A percentile compares a stretch with the other conserved stretches of the same genome.
These are phyloP conservation scores for Ptychoptera albimana DNA, from an alignment of 2,888 invertebrate species.

Conservation along the genomic window DNA sequence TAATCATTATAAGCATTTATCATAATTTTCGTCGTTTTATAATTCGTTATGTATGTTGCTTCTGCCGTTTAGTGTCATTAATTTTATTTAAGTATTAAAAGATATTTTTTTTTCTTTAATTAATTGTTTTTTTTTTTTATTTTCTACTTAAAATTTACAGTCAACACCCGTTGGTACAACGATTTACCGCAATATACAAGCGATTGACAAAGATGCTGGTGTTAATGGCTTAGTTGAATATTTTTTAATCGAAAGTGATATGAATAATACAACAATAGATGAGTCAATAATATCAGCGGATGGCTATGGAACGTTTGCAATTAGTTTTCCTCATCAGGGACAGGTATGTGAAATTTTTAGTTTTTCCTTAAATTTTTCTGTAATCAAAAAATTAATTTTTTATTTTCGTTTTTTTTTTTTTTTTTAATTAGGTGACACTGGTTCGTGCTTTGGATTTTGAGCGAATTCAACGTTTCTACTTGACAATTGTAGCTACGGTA, in stretches of 20 bases:
- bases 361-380: not conserved
- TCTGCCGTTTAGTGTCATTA: not conserved
- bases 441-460: constrained; percentile 78
- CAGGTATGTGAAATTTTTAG: constrained; percentile 29
- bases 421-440: constrained; percentile 45
- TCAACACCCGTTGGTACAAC: constrained; percentile 73
- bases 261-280: constrained; percentile 32
- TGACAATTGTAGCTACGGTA: constrained; percentile 79
- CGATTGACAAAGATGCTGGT: constrained; percentile 70
- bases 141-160: too few species aligned
- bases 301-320: constrained; percentile 69
- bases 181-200: constrained; percentile 65
- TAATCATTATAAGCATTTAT: too few species aligned
- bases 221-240: constrained; percentile 81
- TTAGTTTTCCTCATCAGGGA: constrained; percentile 77
- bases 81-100: not conserved
- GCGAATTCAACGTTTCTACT: constrained; percentile 68
- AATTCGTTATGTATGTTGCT: not conserved
- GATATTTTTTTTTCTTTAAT: not conserved
- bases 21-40: too few species aligned
- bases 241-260: constrained; percentile 53
- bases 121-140: constrained; percentile 11
- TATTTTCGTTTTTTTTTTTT: not conserved
- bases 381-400: not conserved
- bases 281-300: constrained; percentile 53